Conservation (phyloP, 92 coral and sea anemone species). For the Palythoa heliodiscus region DNA sequence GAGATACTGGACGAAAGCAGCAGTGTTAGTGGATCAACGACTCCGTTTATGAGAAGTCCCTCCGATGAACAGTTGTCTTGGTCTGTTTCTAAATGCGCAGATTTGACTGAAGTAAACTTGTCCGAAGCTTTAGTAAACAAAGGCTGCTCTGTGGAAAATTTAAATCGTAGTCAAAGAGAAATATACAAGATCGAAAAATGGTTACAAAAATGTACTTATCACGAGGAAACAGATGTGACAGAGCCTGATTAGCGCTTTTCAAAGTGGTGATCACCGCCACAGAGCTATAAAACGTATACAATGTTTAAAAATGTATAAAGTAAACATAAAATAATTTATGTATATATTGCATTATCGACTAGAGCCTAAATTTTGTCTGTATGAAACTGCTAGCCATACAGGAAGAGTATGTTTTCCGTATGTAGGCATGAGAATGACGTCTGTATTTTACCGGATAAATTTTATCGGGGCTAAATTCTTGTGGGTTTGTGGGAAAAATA, state of each 20-base stretch:
- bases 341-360: background rate
- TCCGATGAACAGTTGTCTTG: constrained; percentile 81
- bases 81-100: constrained; percentile 54
- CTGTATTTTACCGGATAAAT: background rate
- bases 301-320: background rate
- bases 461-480: background rate
- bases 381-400: background rate
- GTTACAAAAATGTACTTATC: constrained; percentile 74
- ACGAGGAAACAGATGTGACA: constrained; percentile 30
- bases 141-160: constrained; percentile 71
- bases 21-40: constrained; percentile 76
- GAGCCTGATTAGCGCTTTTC: background rate
- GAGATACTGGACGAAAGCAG: constrained; percentile 68
- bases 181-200: constrained; percentile 79
- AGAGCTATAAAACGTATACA: background rate
- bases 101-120: constrained; percentile 75
- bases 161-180: constrained; percentile 60
- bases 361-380: background rate
- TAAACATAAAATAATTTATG: background rate
- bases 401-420: background rate
- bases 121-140: constrained; percentile 68
- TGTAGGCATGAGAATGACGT: background rate
- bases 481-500: background rate
- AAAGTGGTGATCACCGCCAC: constrained; percentile 1
- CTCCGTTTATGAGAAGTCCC: constrained; percentile 72